These are phyloP conservation scores for Nasonia vitripennis DNA, from an alignment of 1,140 invertebrate species.

Conservation along the genomic window DNA sequence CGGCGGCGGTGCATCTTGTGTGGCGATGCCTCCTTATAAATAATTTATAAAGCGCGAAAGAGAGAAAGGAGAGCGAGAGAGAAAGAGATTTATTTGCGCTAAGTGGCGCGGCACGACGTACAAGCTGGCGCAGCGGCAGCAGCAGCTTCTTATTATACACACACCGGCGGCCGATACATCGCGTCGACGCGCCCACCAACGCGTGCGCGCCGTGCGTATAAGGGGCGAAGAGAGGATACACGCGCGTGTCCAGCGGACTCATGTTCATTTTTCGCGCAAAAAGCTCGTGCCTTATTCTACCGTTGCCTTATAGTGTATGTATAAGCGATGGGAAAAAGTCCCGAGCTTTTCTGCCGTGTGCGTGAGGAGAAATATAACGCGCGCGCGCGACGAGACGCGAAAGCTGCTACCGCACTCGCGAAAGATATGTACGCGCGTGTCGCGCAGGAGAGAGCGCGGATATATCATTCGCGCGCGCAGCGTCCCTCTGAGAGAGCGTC, in stretches of 20 bases:
- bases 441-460: not conserved
- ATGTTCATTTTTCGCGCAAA: conserved; percentile 16
- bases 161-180: not conserved
- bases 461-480: not conserved
- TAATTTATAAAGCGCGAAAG: conserved; percentile 54
- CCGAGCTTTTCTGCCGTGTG: not conserved
- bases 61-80: conserved; percentile 34
- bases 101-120: conserved; percentile 47
- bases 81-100: conserved; percentile 56
- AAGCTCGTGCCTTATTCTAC: not conserved
- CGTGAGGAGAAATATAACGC: not conserved
- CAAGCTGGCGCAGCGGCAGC: not conserved
- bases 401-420: not conserved
- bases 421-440: not conserved
- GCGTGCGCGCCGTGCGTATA: not conserved
- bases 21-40: conserved; percentile 54
- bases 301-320: too few relatives aligned
- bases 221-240: not conserved
- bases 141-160: conserved; percentile 17
- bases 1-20: conserved; percentile 51
- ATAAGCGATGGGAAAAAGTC: not conserved
- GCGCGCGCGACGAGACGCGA: not conserved
- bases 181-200: not conserved
- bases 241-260: not conserved
- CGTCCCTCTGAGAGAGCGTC: not conserved